Conservation (phyloP, 2,113 vertebrate species). For the Copsychus sechellarum region DNA sequence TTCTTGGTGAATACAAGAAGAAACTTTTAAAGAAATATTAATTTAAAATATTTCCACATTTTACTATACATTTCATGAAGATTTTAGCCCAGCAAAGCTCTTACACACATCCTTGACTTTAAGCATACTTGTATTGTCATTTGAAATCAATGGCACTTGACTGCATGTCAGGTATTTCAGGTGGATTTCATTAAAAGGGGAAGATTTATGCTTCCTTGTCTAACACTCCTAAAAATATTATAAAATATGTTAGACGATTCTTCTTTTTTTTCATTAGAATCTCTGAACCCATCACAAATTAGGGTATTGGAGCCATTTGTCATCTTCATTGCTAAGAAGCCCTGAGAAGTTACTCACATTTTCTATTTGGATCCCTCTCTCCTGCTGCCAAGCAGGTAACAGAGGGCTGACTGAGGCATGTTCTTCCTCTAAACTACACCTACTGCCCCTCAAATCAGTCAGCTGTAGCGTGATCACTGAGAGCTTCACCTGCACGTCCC, state of each 20-base stretch:
- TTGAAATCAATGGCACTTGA: slow-evolving; percentile 1
- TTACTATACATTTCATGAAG: background rate
- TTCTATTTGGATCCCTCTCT: background rate
- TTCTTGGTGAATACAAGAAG: background rate
- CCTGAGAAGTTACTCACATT: background rate
- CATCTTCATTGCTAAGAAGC: background rate
- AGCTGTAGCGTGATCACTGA: background rate
- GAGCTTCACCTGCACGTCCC: background rate
- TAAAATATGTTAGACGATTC: background rate
- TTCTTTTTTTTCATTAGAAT: background rate
- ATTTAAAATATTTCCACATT: background rate
- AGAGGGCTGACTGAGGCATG: fast-evolving
- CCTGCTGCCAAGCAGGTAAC: background rate
- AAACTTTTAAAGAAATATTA: background rate
- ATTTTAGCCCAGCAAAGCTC: background rate
- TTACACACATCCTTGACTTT: background rate
- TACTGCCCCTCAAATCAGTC: background rate
- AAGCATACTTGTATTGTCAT: background rate
- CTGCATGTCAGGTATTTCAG: background rate
- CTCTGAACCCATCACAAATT: background rate
- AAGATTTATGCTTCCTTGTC: slow-evolving; percentile 5
- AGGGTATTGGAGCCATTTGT: background rate
- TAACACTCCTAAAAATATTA: background rate
- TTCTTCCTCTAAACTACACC: background rate
- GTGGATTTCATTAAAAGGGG: background rate